A percentile compares a stretch with the other conserved stretches of the same genome.
phyloP scores from a whole-genome alignment of 2,113 vertebrate genomes.

The Acrocephalus kingi region DNA sequence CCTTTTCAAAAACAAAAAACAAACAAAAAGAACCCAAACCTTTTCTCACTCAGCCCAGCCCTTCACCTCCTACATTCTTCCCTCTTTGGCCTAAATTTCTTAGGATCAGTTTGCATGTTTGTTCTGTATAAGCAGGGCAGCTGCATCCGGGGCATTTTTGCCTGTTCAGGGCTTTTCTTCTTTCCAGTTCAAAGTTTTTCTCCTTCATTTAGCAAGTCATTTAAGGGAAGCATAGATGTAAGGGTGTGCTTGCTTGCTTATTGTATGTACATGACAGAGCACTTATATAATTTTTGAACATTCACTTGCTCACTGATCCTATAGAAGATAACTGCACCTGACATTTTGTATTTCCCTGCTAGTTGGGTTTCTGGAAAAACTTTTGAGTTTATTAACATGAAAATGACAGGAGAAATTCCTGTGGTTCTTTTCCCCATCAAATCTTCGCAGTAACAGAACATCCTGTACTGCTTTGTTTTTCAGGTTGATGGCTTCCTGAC shows the following conservation, averaged over 20 bases:
- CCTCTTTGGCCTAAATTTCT: background rate
- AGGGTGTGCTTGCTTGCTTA: background rate
- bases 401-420: background rate
- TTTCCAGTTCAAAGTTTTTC: constrained; percentile 4
- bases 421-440: background rate
- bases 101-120: background rate
- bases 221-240: background rate
- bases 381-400: background rate
- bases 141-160: background rate
- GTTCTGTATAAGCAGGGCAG: background rate
- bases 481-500: constrained; percentile 90
- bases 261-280: background rate
- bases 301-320: constrained; percentile 36
- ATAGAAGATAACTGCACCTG: constrained; percentile 21
- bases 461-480: constrained; percentile 22
- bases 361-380: background rate
- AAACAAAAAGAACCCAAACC: background rate
- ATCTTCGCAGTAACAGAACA: background rate
- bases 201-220: constrained; percentile 15
- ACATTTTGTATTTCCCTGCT: background rate
- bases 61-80: background rate
- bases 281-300: constrained; percentile 4
- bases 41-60: background rate
- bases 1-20: background rate
- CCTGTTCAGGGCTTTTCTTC: background rate